Evolutionary conservation across 2,888 invertebrate species (phyloP), one percentile per base, ranked within the genome.

Genomic region (Drosophila fungiperda): DNA sequence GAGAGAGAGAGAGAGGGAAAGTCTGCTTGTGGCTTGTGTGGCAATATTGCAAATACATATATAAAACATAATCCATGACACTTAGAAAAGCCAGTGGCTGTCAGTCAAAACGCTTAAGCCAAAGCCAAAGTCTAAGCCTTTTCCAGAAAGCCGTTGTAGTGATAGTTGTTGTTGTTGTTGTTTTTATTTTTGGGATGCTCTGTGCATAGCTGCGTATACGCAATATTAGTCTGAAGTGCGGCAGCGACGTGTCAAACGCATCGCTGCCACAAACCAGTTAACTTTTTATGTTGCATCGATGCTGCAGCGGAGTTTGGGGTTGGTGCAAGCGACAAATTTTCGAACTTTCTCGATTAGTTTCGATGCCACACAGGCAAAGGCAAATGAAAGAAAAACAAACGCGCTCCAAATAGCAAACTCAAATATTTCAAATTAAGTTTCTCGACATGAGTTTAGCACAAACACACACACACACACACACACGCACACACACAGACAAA

Each of bases 341-440:
- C 85, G 89, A 87, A 89, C 90, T 87, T 87, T 87, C 89, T 87
- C 87, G 87, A 87, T 87, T 87, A 89, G 90, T 88, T 90, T 69
- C 76, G 77, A 83, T 90, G 86, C 83, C 81, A 63, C 29, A 26
- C 70, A 64, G 82, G 82, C 77, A 67, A 77, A 69, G 59, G 72
- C 68, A 77, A 82, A 78, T 70, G 71, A 75, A 82, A 76, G 76
- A 80, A 78, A 82, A 89, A 79, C 82, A 79, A 86, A 75, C 55
- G 71, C 73, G 80, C 67, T 64, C 71, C 83, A 89, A 89, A 89
- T 87, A 71, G 80, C 80, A 87, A 87, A 87, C 90, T 87, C 89
- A 89, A 87, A 87, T 87, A 87, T 89, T 87, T 87, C 88, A 89
- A 87, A 87, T 87, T 87, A 87, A 87, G 87, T 87, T 87, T 89